Base-by-base conservation (phyloP, 2,113 vertebrate species). In the Pseudonaja textilis region DNA sequence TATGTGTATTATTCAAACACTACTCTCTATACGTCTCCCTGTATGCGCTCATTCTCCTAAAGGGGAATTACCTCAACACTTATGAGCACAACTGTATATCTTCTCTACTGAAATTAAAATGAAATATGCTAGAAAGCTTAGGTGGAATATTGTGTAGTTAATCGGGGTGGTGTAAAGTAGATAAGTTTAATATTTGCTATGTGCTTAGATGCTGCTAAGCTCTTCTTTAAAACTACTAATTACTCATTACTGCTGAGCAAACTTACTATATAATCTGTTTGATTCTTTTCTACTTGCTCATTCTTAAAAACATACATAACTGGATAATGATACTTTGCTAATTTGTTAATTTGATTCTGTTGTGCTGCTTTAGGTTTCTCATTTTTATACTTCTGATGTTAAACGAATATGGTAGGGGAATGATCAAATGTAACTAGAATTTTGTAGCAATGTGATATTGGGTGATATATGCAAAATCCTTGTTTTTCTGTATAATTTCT, bases 381-480 rank as follows among this genome's bases (percentile, higher is more conserved):
- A 74, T 74, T 47, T 89, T 81, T 3, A 89, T 29, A 34, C 10
- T 14, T 50, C 12, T 50, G 20, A 5, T n/a, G 23, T 87, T 39
- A 34, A n/a, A 52, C 29, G 42, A 16, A 3, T 6, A 9, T 56
- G 52, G 52, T 81, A 25, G 26, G 12, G 5, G 8, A 57, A 74
- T 6, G 42, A 39, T 47, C 34, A 34, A 39, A 3, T 23, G 57
- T 47, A 34, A 39, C 12, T 89, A 42, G 54, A n/a, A 20, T 26
- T 85, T 42, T 34, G 29, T 87, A 50, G 9, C 85, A 87, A 18
- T 34, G 12, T 50, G 18, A 20, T 64, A 6, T 8, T 42, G 22
- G 61, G 4, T 3, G 3, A 96, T 93, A 97, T 97, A 18, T 94
- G 90, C 94, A 93, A 26, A 95, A 95, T 93, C 90, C 86, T 94